phyloP scores from a whole-genome alignment of 2,113 vertebrate species.

The Cyrtonyx montezumae region DNA sequence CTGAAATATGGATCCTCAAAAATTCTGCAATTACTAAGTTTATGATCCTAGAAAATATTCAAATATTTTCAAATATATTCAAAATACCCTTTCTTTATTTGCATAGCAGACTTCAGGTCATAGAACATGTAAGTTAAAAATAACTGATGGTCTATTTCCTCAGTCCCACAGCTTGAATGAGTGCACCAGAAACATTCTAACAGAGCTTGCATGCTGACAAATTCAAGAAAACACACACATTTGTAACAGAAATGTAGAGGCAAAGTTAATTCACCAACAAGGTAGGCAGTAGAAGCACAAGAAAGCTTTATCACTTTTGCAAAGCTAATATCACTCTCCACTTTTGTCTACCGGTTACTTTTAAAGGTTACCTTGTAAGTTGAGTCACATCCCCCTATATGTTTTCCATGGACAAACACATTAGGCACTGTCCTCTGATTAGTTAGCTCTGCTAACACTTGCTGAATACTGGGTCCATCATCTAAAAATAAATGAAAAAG shows the following conservation, averaged over 20 bases:
- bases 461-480: constrained; percentile 88
- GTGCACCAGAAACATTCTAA: not conserved
- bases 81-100: not conserved
- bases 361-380: constrained; percentile 85
- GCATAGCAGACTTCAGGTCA: not conserved
- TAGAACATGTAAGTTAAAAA: not conserved
- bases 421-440: constrained; percentile 93
- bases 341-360: not conserved
- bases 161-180: not conserved
- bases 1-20: not conserved
- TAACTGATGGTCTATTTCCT: not conserved
- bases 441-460: constrained; percentile 88
- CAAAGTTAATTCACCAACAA: not conserved
- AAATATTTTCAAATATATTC: not conserved
- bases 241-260: not conserved
- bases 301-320: too few species aligned
- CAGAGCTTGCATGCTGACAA: not conserved
- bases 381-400: constrained; percentile 91
- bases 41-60: not conserved
- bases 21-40: not conserved
- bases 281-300: not conserved
- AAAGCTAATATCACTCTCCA: not conserved
- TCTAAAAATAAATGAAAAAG: constrained; percentile 74
- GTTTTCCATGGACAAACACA: constrained; percentile 94
- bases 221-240: not conserved